These are phyloP conservation scores for Apotomis turbidana DNA, from an alignment of 2,888 invertebrate genomes.

Conservation along the genomic window DNA sequence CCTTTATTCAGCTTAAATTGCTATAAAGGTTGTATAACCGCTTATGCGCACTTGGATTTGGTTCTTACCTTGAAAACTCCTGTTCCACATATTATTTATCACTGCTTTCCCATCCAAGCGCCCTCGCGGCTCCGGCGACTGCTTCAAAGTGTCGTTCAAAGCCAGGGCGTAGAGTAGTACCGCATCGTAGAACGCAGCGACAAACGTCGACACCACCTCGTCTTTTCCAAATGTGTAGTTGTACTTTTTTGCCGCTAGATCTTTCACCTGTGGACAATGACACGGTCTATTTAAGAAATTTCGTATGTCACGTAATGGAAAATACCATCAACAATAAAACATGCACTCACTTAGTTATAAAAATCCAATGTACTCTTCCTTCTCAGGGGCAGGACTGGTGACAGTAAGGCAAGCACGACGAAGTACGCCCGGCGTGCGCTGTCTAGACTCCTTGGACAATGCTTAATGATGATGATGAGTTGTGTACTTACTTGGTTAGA, in stretches of 20 bases:
- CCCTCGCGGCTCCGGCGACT: slow-evolving; percentile 71
- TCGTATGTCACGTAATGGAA: too few relatives aligned
- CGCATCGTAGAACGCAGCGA: slow-evolving; percentile 98
- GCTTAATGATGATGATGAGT: slow-evolving; percentile 49
- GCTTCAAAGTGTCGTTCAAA: slow-evolving; percentile 91
- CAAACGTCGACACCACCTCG: slow-evolving; percentile 94
- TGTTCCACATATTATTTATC: slow-evolving; percentile 93
- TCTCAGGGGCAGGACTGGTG: slow-evolving; percentile 92
- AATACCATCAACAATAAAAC: too few relatives aligned
- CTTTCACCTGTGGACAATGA: slow-evolving; percentile 83
- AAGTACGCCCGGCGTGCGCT: slow-evolving; percentile 93
- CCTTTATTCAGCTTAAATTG: too few relatives aligned
- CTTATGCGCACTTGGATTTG: too few relatives aligned
- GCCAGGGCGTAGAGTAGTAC: slow-evolving; percentile 96
- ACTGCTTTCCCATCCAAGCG: slow-evolving; percentile 92
- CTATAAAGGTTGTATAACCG: too few relatives aligned
- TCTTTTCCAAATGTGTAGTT: slow-evolving; percentile 89
- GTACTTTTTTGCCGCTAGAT: slow-evolving; percentile 86
- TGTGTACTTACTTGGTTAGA: slow-evolving; percentile 85
- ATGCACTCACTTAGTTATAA: slow-evolving; percentile 85
- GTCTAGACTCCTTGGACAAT: slow-evolving; percentile 89
- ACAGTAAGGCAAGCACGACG: slow-evolving; percentile 90
- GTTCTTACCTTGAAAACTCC: slow-evolving; percentile 88
- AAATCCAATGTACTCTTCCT: slow-evolving; percentile 90
- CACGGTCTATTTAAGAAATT: not conserved